Percentiles rank a stretch among this genome's conserved stretches.
Conservation (phyloP, 2,797 vertebrate genomes). For the Myotis myotis region DNA sequence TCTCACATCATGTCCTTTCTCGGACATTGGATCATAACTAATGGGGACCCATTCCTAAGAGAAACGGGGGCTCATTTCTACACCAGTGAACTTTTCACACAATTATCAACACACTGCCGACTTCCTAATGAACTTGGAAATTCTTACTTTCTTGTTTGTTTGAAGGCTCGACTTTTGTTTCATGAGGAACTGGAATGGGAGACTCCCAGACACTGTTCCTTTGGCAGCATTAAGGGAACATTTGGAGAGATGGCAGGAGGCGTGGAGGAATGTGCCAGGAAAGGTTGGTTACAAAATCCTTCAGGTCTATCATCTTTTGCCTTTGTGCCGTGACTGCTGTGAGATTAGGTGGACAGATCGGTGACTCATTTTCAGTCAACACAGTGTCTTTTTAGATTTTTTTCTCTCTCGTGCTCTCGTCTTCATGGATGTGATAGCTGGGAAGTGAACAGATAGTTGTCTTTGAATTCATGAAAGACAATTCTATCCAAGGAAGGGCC, state of each 20-base stretch:
- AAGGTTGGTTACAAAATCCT: not conserved
- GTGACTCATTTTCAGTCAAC: not conserved
- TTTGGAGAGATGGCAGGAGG: constrained; percentile 35
- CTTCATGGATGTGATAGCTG: not conserved
- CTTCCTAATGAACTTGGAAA: constrained; percentile 45
- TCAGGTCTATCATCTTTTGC: not conserved
- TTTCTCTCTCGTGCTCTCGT: not conserved
- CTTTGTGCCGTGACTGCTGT: not conserved
- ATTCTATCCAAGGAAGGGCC: not conserved
- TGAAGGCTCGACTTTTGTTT: not conserved
- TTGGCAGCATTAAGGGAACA: constrained; percentile 4
- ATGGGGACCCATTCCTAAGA: not conserved
- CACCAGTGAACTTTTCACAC: not conserved
- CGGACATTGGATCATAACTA: not conserved
- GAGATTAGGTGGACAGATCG: not conserved
- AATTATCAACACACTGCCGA: not conserved
- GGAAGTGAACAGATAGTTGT: not conserved
- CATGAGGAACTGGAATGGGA: not conserved
- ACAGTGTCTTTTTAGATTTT: not conserved
- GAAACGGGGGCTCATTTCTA: not conserved
- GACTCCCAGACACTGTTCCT: not conserved
- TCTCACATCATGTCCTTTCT: not conserved
- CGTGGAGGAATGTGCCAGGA: constrained; percentile 28
- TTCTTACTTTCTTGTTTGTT: constrained; percentile 28
- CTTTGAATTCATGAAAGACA: constrained; percentile 36